Conservation (phyloP, 2,113 vertebrate genomes). For the Cyanoliseus patagonus region DNA sequence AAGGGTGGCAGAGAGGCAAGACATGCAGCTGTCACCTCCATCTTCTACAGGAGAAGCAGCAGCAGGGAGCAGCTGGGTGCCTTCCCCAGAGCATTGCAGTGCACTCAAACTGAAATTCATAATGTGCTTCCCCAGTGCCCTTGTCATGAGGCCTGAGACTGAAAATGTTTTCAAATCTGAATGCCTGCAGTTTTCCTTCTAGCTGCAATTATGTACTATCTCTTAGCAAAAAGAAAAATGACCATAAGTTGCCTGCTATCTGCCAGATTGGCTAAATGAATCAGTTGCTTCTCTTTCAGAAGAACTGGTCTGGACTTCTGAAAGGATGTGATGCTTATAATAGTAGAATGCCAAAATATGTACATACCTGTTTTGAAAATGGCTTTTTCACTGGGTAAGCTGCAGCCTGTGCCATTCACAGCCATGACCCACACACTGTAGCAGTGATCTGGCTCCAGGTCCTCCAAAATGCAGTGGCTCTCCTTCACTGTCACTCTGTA, state of each 20-base stretch:
- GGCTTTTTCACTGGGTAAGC: constrained; percentile 90
- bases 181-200: not conserved
- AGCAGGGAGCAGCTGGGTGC: not conserved
- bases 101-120: not conserved
- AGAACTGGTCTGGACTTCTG: not conserved
- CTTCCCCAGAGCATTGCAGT: not conserved
- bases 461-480: constrained; percentile 93
- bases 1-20: not conserved
- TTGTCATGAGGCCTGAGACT: not conserved
- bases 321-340: not conserved
- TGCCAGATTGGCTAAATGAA: not conserved
- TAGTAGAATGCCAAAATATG: not conserved
- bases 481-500: constrained; percentile 96
- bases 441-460: constrained; percentile 87
- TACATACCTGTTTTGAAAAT: constrained; percentile 90
- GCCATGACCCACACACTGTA: constrained; percentile 98
- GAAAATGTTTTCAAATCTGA: not conserved
- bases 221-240: not conserved
- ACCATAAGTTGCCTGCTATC: not conserved
- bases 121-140: not conserved
- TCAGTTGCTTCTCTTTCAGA: not conserved
- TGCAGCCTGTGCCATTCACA: constrained; percentile 93
- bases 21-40: not conserved
- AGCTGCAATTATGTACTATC: not conserved
- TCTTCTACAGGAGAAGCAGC: not conserved